Evolutionary conservation across 2,113 vertebrate genomes (phyloP).

Genomic region (Pelodiscus sinensis): DNA sequence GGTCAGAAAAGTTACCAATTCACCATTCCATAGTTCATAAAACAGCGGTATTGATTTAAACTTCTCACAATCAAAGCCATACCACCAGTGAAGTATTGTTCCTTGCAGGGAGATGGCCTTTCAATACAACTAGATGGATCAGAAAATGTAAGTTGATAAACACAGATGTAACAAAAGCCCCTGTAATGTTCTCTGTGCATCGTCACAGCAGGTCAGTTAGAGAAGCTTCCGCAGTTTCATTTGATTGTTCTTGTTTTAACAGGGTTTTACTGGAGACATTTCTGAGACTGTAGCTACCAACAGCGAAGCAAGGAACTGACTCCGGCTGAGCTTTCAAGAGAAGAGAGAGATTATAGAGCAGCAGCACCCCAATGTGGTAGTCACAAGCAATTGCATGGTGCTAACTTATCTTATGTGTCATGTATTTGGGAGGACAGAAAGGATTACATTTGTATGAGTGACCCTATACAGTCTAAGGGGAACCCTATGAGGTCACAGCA

Average conservation of each 20-base stretch:
- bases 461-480: not conserved
- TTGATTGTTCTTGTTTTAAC: not conserved
- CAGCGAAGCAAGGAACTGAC: not conserved
- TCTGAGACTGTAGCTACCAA: not conserved
- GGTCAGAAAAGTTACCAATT: not conserved
- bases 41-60: not conserved
- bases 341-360: not conserved
- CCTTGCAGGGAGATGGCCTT: not conserved
- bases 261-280: not conserved
- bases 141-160: not conserved
- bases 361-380: not conserved
- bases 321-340: not conserved
- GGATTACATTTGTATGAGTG: not conserved
- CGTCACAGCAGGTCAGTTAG: not conserved
- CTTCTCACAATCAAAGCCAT: not conserved
- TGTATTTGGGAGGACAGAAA: not conserved
- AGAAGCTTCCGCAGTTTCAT: not conserved
- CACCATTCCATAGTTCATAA: not conserved
- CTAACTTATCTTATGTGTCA: not conserved
- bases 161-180: not conserved
- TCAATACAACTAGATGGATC: not conserved
- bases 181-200: not conserved
- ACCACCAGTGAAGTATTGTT: not conserved
- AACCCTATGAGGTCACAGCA: not conserved
- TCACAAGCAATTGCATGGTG: not conserved